A percentile compares a stretch with the other conserved stretches of the same genome.
These are phyloP conservation scores for Lasioglossum baleicum DNA, from an alignment of 1,140 invertebrate species.

Conservation along the genomic window DNA sequence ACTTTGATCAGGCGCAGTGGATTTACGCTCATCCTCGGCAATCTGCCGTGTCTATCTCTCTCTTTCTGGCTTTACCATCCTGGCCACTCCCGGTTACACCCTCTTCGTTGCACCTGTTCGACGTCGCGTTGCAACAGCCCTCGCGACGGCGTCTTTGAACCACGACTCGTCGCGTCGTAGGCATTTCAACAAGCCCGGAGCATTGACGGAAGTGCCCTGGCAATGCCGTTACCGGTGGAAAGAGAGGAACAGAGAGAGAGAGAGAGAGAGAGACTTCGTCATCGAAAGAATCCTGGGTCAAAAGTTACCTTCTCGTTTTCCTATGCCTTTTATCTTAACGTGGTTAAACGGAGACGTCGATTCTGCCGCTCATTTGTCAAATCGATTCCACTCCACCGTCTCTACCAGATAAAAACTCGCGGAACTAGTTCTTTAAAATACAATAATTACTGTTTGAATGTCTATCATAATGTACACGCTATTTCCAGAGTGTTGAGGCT, in stretches of 20 bases:
- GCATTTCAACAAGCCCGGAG: slow-evolving; percentile 55
- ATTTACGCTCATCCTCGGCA: slow-evolving; percentile 65
- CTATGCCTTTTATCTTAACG: no score
- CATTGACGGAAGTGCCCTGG: slow-evolving; percentile 49
- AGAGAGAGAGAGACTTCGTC: not conserved
- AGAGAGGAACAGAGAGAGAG: slow-evolving; percentile 14
- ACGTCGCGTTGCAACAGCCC: slow-evolving; percentile 22
- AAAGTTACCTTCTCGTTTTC: slow-evolving; percentile 12
- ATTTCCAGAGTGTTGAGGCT: no score
- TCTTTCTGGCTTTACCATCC: not conserved
- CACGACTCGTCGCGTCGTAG: slow-evolving; percentile 61
- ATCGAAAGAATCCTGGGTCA: slow-evolving; percentile 1
- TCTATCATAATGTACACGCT: no score
- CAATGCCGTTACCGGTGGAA: slow-evolving; percentile 58
- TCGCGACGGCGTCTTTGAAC: slow-evolving; percentile 60
- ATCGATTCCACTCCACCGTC: no score
- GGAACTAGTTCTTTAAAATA: no score
- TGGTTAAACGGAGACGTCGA: no score
- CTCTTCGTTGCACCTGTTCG: not conserved
- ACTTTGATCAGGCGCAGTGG: slow-evolving; percentile 72
- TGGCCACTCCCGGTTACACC: not conserved
- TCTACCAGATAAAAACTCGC: no score
- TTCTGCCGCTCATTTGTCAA: no score
- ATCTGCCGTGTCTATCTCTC: slow-evolving; percentile 13
- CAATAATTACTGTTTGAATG: no score